Evolutionary conservation across 2,888 invertebrate species (phyloP).

Genomic region (Anthrax anthrax): DNA sequence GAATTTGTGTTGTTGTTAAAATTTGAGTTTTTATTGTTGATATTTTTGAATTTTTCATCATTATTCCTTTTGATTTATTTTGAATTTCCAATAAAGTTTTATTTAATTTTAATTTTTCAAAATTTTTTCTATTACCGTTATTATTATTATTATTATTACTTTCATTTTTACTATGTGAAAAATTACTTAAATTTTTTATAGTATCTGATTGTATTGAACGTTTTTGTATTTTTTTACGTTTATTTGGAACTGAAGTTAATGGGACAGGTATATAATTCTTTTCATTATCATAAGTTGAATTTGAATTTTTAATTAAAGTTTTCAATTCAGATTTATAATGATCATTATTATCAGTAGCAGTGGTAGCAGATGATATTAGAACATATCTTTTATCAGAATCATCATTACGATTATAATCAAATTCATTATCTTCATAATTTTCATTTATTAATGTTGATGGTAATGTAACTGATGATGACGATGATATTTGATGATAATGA

Average conservation of each 20-base stretch:
- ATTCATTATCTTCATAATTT: conserved; percentile 11
- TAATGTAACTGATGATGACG: too few species aligned
- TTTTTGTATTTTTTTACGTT: background rate
- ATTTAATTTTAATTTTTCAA: too few species aligned
- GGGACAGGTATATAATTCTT: background rate
- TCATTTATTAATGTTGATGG: too few species aligned
- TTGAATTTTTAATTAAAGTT: too few species aligned
- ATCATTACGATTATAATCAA: conserved; percentile 11
- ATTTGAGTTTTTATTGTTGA: background rate
- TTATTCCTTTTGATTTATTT: background rate
- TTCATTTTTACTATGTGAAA: too few species aligned
- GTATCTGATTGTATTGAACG: background rate
- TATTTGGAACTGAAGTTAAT: background rate
- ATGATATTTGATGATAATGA: too few species aligned
- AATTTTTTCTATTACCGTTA: background rate
- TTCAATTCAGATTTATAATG: too few species aligned
- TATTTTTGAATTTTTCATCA: background rate
- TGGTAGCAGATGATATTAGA: background rate
- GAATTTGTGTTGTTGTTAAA: background rate
- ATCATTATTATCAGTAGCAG: too few species aligned
- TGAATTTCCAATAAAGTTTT: background rate
- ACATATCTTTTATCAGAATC: conserved; percentile 14
- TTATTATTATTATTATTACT: too few species aligned
- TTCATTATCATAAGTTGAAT: too few species aligned
- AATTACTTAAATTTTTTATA: too few species aligned